A percentile compares a stretch with the other conserved stretches of the same genome.
Conservation (phyloP, 2,797 vertebrate species). For the Leucoraja ocellata region DNA sequence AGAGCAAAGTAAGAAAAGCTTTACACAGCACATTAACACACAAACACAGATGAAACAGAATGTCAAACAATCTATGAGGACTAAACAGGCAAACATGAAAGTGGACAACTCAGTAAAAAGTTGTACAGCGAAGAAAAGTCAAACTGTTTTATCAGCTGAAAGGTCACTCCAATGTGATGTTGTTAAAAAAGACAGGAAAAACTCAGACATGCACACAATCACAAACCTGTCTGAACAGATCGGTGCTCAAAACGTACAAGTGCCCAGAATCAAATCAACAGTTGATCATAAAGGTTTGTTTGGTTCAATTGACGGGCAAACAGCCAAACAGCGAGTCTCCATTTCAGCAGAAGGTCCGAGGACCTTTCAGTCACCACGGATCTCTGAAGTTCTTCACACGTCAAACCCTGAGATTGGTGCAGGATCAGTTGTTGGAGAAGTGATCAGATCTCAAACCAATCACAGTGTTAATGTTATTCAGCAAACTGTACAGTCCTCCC, state of each 20-base stretch:
- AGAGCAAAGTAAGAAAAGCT: slow-evolving; percentile 54
- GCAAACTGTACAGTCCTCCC: slow-evolving; percentile 19
- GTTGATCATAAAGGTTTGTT: slow-evolving; percentile 40
- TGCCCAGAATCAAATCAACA: neutral
- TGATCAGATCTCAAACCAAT: slow-evolving; percentile 36
- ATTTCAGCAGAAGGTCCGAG: slow-evolving; percentile 40
- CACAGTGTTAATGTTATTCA: neutral
- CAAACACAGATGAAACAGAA: slow-evolving; percentile 56
- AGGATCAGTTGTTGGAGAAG: slow-evolving; percentile 44
- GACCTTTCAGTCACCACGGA: slow-evolving; percentile 18
- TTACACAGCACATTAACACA: slow-evolving; percentile 59
- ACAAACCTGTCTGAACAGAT: neutral
- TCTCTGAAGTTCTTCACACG: slow-evolving; percentile 39
- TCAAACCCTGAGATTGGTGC: slow-evolving; percentile 39
- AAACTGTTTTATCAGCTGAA: slow-evolving; percentile 35
- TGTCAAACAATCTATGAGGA: slow-evolving; percentile 51
- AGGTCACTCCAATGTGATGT: slow-evolving; percentile 16
- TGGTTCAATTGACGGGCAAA: slow-evolving; percentile 42
- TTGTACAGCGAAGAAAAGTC: slow-evolving; percentile 40
- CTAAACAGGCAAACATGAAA: slow-evolving; percentile 41
- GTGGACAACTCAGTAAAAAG: slow-evolving; percentile 39
- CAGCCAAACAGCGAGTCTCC: slow-evolving; percentile 41
- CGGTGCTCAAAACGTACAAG: neutral
- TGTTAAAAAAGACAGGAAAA: slow-evolving; percentile 43
- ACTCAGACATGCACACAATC: slow-evolving; percentile 40